Evolutionary conservation across 2,113 vertebrate genomes (phyloP).

Genomic region (Daphoenositta chrysoptera): DNA sequence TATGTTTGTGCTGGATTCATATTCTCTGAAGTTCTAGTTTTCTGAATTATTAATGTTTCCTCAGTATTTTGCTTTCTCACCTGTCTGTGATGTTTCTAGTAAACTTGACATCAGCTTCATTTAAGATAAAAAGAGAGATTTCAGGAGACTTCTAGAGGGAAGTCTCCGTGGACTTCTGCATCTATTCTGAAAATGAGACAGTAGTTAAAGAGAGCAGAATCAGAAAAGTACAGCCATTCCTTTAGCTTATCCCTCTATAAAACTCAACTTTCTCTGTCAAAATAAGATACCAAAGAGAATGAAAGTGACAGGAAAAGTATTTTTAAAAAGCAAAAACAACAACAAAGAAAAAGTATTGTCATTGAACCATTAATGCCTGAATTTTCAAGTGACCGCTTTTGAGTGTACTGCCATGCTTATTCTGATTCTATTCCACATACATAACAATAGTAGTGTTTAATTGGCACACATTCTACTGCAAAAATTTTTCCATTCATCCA

Average conservation of each 20-base stretch:
- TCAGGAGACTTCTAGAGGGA: neutral
- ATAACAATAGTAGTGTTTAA: neutral
- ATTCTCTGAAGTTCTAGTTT: neutral
- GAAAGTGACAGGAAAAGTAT: neutral
- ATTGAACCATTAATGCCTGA: neutral
- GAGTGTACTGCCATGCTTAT: neutral
- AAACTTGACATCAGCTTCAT: neutral
- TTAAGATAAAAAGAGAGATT: neutral
- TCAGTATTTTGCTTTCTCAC: neutral
- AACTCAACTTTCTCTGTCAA: neutral
- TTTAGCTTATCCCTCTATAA: neutral
- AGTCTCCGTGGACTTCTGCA: neutral
- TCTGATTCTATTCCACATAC: neutral
- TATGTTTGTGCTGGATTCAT: rapidly evolving
- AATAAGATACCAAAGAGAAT: neutral
- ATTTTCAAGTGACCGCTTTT: neutral
- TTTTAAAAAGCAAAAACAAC: neutral
- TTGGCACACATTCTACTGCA: neutral
- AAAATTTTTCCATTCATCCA: neutral
- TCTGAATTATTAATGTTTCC: neutral
- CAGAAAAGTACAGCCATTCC: neutral
- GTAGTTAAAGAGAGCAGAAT: neutral
- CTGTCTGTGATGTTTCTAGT: neutral
- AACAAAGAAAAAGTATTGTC: neutral
- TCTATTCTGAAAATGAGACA: neutral